Evolutionary conservation across 2,113 vertebrate genomes (phyloP), one percentile per base, ranked within the genome.

Genomic region (Willisornis vidua): DNA sequence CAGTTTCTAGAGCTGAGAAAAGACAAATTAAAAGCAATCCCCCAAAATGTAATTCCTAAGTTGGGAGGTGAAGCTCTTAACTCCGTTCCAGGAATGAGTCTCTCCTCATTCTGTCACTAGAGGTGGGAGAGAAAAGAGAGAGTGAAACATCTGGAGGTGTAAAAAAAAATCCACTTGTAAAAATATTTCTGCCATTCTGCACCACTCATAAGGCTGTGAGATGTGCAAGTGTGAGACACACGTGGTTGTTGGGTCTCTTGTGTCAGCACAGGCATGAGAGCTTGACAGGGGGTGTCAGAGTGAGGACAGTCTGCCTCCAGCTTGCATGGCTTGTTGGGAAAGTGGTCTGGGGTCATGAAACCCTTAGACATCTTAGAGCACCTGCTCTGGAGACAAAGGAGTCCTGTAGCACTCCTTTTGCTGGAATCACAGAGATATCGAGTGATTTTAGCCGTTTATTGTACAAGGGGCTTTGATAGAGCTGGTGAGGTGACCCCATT

Each of bases 161-260:
- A n/a, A 67, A 92, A 67, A 46, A 48, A 54, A n/a, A 16, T 26
- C 12, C 45, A 29, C 3, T 5, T 59, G 17, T 41, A 45, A 59
- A 68, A 35, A 17, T 26, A 33, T 25, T 77, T 22, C 22, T 59
- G 24, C 6, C 11, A 29, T 57, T 81, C 55, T 43, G 17, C 18
- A 46, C 3, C 7, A 20, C 26, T 76, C 1, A 0, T 33, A 66
- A 65, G n/a, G 15, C 2, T 78, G 15, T 45, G 37, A 77, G 59
- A 70, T 19, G 10, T 62, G 18, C 7, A 63, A 25, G 6, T 19
- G 5, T 71, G 63, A 77, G 57, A 35, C 71, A 22, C 29, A 33
- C 15, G 9, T 1, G 9, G 9, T 2, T 55, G 7, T 7, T 58
- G 59, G 6, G 14, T 51, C 33, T 12, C 22, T 67, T 0, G 6